Conservation (phyloP, 2,888 invertebrate species). For the Sinodicranocentrus sp. region DNA sequence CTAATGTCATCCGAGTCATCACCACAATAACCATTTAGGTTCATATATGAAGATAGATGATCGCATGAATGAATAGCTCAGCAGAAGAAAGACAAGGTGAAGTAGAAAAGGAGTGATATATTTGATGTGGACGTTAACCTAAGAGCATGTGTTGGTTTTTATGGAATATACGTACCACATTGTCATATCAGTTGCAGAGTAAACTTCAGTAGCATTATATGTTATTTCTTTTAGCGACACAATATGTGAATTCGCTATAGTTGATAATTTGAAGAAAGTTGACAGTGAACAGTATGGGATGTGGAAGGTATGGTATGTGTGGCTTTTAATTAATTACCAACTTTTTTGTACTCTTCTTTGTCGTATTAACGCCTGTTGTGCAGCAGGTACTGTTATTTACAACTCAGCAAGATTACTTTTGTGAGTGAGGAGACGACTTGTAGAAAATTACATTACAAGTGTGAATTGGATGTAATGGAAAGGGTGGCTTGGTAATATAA, state of each 20-base stretch:
- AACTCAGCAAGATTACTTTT: too few relatives aligned
- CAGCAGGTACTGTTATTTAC: too few relatives aligned
- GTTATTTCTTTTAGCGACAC: not conserved
- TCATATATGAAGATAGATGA: not conserved
- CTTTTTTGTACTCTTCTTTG: conserved; percentile 8
- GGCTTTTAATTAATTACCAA: not conserved
- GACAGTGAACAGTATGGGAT: conserved; percentile 13
- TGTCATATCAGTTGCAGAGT: too few relatives aligned
- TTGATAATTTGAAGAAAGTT: conserved; percentile 46
- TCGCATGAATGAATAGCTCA: not conserved
- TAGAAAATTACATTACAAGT: too few relatives aligned
- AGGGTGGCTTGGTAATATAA: too few relatives aligned
- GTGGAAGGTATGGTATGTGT: conserved; percentile 2
- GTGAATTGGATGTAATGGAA: too few relatives aligned
- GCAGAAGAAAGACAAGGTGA: conserved; percentile 24
- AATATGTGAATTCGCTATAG: not conserved
- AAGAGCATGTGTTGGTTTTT: not conserved
- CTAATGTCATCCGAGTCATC: conserved; percentile 51
- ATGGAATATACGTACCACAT: too few relatives aligned
- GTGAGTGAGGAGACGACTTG: too few relatives aligned
- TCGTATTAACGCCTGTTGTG: not conserved
- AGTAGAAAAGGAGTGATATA: conserved; percentile 17
- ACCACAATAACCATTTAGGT: not conserved
- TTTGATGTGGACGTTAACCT: conserved; percentile 57
- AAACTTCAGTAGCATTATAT: not conserved